phyloP scores from a whole-genome alignment of 2,888 invertebrate genomes.

The Troides helena region DNA sequence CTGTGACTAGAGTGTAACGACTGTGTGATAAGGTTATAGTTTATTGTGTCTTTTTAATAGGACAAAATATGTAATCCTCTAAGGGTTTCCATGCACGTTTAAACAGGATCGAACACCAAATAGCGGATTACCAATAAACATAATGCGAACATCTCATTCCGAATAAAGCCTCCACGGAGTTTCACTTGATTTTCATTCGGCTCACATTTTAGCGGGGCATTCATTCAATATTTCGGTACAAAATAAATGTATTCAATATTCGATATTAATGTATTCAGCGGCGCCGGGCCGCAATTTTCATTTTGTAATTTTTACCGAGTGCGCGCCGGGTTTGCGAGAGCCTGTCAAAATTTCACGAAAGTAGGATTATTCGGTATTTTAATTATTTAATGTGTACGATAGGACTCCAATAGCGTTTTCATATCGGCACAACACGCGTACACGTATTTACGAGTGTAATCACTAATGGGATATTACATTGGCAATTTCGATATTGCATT shows the following conservation, averaged over 20 bases:
- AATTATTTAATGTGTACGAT: conserved; percentile 30
- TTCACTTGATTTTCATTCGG: conserved; percentile 61
- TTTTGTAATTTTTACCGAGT: conserved; percentile 80
- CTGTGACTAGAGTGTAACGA: too few species aligned
- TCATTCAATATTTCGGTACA: conserved; percentile 70
- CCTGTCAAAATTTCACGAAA: conserved; percentile 49
- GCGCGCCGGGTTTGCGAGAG: conserved; percentile 55
- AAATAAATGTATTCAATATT: conserved; percentile 78
- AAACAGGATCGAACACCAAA: conserved; percentile 27
- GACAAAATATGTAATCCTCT: neutral
- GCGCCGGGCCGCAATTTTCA: conserved; percentile 78
- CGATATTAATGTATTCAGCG: conserved; percentile 78
- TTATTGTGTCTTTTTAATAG: neutral
- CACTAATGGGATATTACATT: conserved; percentile 10
- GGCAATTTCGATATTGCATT: neutral
- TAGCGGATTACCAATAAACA: conserved; percentile 52
- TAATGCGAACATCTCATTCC: conserved; percentile 58
- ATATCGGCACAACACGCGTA: conserved; percentile 1
- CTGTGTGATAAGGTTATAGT: neutral
- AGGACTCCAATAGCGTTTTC: conserved; percentile 25
- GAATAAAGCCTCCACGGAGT: conserved; percentile 63
- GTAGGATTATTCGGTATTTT: conserved; percentile 29
- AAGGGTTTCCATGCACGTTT: conserved; percentile 8
- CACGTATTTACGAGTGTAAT: conserved; percentile 9
- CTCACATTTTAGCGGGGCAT: conserved; percentile 59